Evolutionary conservation across 2,888 invertebrate genomes (phyloP).

Genomic region (Campopleginae sp.): DNA sequence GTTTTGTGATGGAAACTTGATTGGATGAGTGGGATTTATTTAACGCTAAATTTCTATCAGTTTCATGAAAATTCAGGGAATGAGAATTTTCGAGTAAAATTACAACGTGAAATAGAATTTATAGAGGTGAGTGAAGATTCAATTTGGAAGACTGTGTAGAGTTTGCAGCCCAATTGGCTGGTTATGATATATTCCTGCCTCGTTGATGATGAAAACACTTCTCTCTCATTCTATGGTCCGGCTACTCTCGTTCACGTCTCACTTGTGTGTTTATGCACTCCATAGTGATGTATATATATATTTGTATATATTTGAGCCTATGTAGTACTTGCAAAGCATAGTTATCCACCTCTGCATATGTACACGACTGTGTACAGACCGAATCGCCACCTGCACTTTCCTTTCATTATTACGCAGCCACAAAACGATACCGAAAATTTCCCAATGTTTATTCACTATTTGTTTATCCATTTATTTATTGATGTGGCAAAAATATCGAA

Average conservation of each 20-base stretch:
- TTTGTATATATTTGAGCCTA: slow-evolving; percentile 1
- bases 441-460: background rate
- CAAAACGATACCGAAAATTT: background rate
- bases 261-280: slow-evolving; percentile 2
- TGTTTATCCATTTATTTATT: background rate
- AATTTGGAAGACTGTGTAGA: background rate
- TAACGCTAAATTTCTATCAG: background rate
- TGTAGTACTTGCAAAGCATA: slow-evolving; percentile 30
- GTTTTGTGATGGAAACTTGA: background rate
- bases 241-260: slow-evolving; percentile 28
- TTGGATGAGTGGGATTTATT: background rate
- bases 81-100: background rate
- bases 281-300: background rate
- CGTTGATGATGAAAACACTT: slow-evolving; percentile 52
- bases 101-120: background rate
- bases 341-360: slow-evolving; percentile 41
- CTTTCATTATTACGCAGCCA: slow-evolving; percentile 44
- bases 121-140: background rate
- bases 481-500: background rate
- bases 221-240: slow-evolving; percentile 8
- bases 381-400: slow-evolving; percentile 44
- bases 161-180: slow-evolving; percentile 38
- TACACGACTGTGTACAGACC: slow-evolving; percentile 11
- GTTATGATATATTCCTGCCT: slow-evolving; percentile 48
- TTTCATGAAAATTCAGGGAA: background rate